Evolutionary conservation across 2,888 invertebrate species (phyloP).

Genomic region (Caenorhabditis panamensis): DNA sequence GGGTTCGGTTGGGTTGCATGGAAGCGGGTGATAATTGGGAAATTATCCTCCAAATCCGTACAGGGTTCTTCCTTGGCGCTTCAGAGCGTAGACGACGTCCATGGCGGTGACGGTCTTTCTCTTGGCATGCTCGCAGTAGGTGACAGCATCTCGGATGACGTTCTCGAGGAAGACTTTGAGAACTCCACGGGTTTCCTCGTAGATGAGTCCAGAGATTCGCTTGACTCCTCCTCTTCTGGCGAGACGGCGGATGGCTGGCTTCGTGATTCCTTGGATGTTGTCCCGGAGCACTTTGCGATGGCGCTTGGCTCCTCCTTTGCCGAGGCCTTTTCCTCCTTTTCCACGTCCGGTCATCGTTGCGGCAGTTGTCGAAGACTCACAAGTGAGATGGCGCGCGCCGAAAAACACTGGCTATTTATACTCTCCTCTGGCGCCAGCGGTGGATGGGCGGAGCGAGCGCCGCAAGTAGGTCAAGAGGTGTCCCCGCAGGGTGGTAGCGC

Average conservation of each 20-base stretch:
- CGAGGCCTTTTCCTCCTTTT: conserved; percentile 88
- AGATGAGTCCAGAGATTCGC: conserved; percentile 79
- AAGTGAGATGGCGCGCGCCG: neutral
- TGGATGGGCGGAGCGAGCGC: too few relatives aligned
- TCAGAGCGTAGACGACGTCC: conserved; percentile 87
- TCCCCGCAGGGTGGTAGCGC: too few relatives aligned
- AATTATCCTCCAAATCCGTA: too few relatives aligned
- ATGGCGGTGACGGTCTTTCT: conserved; percentile 91
- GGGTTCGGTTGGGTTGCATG: too few relatives aligned
- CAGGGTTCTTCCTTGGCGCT: conserved; percentile 78
- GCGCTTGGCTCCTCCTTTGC: conserved; percentile 89
- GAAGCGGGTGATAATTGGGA: conserved; percentile 4
- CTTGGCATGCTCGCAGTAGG: conserved; percentile 92
- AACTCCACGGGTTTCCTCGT: too few relatives aligned
- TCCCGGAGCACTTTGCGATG: conserved; percentile 83
- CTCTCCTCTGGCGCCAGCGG: too few relatives aligned
- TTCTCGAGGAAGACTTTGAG: too few relatives aligned
- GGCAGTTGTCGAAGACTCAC: too few relatives aligned
- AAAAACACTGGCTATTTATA: too few relatives aligned
- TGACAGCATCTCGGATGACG: too few relatives aligned
- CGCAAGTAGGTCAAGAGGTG: too few relatives aligned
- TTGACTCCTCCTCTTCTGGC: conserved; percentile 82
- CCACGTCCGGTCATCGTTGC: conserved; percentile 90
- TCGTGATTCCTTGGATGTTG: conserved; percentile 75
- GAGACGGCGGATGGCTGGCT: conserved; percentile 82